Evolutionary conservation across 2,888 invertebrate species (phyloP).

Genomic region (Epinotia nisella): DNA sequence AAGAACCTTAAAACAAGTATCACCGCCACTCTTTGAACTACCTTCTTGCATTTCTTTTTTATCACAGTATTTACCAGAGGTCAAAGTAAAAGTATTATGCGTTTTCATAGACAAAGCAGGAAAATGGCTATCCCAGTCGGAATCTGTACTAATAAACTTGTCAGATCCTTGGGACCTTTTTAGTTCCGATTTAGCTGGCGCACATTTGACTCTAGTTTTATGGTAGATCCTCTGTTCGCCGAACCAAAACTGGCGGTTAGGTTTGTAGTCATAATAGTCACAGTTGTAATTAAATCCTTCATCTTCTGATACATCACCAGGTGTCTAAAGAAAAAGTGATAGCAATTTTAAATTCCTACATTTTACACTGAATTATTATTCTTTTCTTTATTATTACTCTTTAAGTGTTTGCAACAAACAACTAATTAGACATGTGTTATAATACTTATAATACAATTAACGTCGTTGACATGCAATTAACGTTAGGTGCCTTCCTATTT

Average conservation of each 20-base stretch:
- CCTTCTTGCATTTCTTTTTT: constrained; percentile 69
- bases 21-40: constrained; percentile 76
- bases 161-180: constrained; percentile 68
- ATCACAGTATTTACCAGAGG: constrained; percentile 70
- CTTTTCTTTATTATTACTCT: too few relatives aligned
- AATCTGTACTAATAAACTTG: constrained; percentile 74
- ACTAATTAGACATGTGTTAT: too few relatives aligned
- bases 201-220: constrained; percentile 68
- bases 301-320: constrained; percentile 76
- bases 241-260: constrained; percentile 66
- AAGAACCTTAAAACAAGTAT: constrained; percentile 71
- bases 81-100: constrained; percentile 77
- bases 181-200: constrained; percentile 56
- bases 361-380: not conserved
- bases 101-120: constrained; percentile 76
- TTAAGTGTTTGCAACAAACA: not conserved
- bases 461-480: too few relatives aligned
- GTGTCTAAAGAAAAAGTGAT: constrained; percentile 61
- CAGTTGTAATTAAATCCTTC: constrained; percentile 65
- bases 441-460: too few relatives aligned
- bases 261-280: constrained; percentile 59
- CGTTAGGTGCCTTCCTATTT: too few relatives aligned
- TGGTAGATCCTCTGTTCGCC: constrained; percentile 75
- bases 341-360: constrained; percentile 1
- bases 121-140: constrained; percentile 79